Conservation (phyloP, 2,113 vertebrate genomes). For the Thermophis baileyi region DNA sequence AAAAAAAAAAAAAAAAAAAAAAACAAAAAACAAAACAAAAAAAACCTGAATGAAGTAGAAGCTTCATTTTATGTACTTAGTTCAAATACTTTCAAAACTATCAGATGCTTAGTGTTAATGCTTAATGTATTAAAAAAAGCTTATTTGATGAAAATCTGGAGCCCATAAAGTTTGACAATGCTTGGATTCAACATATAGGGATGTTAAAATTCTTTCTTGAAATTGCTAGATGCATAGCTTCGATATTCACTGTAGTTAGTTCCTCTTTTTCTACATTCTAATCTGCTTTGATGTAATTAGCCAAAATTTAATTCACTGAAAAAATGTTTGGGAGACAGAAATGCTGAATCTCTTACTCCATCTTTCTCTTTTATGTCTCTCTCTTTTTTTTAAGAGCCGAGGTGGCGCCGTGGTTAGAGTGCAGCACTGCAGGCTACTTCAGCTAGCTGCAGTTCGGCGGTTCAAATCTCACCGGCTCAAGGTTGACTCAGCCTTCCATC, state of each 20-base stretch:
- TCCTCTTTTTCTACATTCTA: background rate
- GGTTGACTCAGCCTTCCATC: no score
- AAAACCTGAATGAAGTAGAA: background rate
- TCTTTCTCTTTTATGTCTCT: background rate
- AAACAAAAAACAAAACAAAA: background rate
- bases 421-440: no score
- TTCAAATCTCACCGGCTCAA: no score
- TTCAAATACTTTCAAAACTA: background rate
- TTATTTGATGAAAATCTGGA: background rate
- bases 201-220: background rate
- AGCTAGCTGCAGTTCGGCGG: no score
- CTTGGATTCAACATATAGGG: background rate
- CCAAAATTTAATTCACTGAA: background rate
- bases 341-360: background rate
- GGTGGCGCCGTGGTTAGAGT: no score
- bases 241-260: background rate
- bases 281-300: background rate
- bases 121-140: background rate
- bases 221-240: background rate
- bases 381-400: no score
- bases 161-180: background rate
- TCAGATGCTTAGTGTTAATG: background rate
- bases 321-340: background rate
- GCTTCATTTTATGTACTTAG: background rate
- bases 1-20: background rate